Conservation (phyloP, 2,113 vertebrate genomes). For the Ctenodactylus gundi region DNA sequence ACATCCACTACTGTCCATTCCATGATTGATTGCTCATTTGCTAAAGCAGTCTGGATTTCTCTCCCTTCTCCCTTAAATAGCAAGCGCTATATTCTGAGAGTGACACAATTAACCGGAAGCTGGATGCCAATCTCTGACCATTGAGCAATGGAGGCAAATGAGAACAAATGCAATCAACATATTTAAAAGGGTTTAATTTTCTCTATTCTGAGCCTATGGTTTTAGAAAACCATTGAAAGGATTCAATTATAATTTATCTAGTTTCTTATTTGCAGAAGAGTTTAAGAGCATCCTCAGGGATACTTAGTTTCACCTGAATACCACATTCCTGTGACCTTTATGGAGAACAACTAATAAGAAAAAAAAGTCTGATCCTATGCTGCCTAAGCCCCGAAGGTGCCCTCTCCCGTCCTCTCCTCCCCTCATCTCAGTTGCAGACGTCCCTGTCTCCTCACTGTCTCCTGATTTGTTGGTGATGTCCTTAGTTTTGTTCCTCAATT, state of each 20-base stretch:
- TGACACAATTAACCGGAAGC: conserved; percentile 59
- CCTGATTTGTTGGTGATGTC: neutral
- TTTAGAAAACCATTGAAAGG: neutral
- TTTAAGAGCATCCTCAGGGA: neutral
- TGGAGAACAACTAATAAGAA: neutral
- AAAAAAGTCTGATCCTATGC: neutral
- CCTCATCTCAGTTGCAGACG: neutral
- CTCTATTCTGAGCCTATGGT: neutral
- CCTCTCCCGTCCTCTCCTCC: neutral
- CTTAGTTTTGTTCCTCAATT: neutral
- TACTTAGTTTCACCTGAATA: neutral
- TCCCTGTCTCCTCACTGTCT: neutral
- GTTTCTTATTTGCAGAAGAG: neutral
- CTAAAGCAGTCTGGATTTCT: conserved; percentile 53
- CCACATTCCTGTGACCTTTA: neutral
- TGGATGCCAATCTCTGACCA: conserved; percentile 23
- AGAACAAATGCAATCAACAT: neutral
- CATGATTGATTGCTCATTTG: conserved; percentile 51
- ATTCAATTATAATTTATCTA: neutral
- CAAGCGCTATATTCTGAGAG: conserved; percentile 46
- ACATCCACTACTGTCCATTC: neutral
- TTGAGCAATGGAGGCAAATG: neutral
- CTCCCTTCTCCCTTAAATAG: neutral
- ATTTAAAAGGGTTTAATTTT: neutral
- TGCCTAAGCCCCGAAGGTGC: neutral